Conservation (phyloP, 2,888 invertebrate species). For the Idaea biselata region DNA sequence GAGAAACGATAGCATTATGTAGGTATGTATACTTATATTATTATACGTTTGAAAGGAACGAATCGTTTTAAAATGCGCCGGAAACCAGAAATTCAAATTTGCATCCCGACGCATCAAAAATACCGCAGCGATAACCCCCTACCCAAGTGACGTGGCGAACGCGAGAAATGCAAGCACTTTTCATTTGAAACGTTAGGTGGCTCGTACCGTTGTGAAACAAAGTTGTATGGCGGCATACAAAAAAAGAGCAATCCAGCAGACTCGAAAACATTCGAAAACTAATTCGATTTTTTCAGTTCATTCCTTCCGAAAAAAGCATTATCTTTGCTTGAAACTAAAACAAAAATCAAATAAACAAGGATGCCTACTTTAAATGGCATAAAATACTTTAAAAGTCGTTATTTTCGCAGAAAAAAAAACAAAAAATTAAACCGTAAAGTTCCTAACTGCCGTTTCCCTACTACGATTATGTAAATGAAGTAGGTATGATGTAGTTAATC, state of each 20-base stretch:
- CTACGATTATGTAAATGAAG: conserved; percentile 10
- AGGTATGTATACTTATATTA: conserved; percentile 36
- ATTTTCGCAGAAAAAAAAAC: not conserved
- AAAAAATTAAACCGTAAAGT: not conserved
- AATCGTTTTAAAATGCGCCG: conserved; percentile 54
- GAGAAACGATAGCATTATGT: conserved; percentile 49
- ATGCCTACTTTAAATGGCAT: too few species aligned
- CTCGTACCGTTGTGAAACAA: conserved; percentile 13
- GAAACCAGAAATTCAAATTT: conserved; percentile 56
- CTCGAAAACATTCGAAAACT: conserved; percentile 10
- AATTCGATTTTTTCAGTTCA: conserved; percentile 7
- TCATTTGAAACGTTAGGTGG: conserved; percentile 21
- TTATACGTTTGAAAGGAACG: conserved; percentile 45
- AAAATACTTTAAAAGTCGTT: too few species aligned
- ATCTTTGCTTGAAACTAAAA: too few species aligned
- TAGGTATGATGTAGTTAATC: conserved; percentile 31
- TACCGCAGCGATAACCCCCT: conserved; percentile 34
- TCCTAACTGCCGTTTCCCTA: not conserved
- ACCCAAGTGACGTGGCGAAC: conserved; percentile 22
- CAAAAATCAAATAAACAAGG: too few species aligned
- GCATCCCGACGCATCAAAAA: conserved; percentile 46
- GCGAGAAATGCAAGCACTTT: conserved; percentile 23
- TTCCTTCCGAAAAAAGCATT: not conserved
- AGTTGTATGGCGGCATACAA: not conserved
- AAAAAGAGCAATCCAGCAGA: not conserved